A percentile compares a stretch with the other conserved stretches of the same genome.
These are phyloP conservation scores for Lycaena phlaeas DNA, from an alignment of 2,888 invertebrate genomes.

Conservation along the genomic window DNA sequence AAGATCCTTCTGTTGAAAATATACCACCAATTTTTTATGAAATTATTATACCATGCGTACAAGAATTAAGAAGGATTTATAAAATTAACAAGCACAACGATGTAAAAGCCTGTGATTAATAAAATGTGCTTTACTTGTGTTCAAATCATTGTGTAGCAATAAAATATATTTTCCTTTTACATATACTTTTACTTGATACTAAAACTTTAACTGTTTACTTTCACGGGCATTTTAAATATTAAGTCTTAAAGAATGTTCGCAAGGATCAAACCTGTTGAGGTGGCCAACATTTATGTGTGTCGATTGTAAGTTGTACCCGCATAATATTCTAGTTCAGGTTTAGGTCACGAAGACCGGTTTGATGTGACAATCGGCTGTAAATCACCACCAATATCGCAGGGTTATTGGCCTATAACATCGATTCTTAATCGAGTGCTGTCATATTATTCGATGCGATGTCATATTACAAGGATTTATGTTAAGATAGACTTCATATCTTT, in stretches of 20 bases:
- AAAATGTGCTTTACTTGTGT: too few species aligned
- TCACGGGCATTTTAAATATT: too few species aligned
- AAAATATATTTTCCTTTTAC: too few species aligned
- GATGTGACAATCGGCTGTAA: slow-evolving; percentile 53
- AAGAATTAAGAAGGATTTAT: slow-evolving; percentile 35
- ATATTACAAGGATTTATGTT: too few species aligned
- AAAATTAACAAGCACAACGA: slow-evolving; percentile 10
- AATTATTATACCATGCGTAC: slow-evolving; percentile 42
- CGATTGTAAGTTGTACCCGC: slow-evolving; percentile 53
- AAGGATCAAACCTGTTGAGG: slow-evolving; percentile 52
- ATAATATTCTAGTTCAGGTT: slow-evolving; percentile 49
- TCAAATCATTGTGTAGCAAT: too few species aligned
- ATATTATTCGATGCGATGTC: too few species aligned
- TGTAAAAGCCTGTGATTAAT: too few species aligned
- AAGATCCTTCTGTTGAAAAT: slow-evolving; percentile 33
- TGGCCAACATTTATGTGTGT: slow-evolving; percentile 51
- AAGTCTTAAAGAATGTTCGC: slow-evolving; percentile 35
- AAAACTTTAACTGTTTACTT: too few species aligned
- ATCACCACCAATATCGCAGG: slow-evolving; percentile 27
- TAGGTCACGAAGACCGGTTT: slow-evolving; percentile 39
- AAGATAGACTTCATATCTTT: too few species aligned
- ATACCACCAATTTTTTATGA: slow-evolving; percentile 49
- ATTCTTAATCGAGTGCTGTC: not conserved
- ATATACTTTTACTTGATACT: too few species aligned
- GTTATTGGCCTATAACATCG: not conserved